A percentile compares a stretch with the other conserved stretches of the same genome.
Evolutionary conservation across 2,113 vertebrate genomes (phyloP).

Genomic region (Archilochus colubris): DNA sequence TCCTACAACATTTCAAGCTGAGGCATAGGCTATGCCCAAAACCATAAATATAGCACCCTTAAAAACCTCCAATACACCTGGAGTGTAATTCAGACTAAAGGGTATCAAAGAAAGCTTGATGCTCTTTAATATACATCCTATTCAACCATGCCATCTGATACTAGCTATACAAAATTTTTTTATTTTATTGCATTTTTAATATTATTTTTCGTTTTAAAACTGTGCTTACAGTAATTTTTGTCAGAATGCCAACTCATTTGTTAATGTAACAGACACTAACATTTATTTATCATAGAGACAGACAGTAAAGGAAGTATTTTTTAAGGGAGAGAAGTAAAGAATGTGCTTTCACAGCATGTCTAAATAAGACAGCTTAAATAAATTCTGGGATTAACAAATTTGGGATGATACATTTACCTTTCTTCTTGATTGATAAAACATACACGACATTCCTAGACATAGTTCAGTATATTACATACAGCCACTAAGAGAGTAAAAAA

Average conservation of each 20-base stretch:
- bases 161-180: background rate
- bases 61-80: background rate
- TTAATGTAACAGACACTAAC: background rate
- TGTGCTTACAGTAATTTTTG: background rate
- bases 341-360: background rate
- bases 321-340: background rate
- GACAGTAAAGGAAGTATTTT: background rate
- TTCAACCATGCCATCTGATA: background rate
- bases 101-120: background rate
- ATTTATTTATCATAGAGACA: background rate
- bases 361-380: background rate
- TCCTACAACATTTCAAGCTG: background rate
- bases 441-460: background rate
- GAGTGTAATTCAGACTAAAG: background rate
- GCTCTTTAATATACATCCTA: background rate
- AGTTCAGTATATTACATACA: background rate
- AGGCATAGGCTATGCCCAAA: background rate
- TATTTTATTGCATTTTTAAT: background rate
- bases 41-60: background rate
- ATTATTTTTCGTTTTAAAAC: background rate
- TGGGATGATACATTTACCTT: background rate
- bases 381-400: background rate
- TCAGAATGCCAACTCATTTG: background rate
- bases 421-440: background rate
- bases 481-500: background rate